These are phyloP conservation scores for Eugnorisma glareosa DNA, from an alignment of 2,888 invertebrate species.

Conservation along the genomic window DNA sequence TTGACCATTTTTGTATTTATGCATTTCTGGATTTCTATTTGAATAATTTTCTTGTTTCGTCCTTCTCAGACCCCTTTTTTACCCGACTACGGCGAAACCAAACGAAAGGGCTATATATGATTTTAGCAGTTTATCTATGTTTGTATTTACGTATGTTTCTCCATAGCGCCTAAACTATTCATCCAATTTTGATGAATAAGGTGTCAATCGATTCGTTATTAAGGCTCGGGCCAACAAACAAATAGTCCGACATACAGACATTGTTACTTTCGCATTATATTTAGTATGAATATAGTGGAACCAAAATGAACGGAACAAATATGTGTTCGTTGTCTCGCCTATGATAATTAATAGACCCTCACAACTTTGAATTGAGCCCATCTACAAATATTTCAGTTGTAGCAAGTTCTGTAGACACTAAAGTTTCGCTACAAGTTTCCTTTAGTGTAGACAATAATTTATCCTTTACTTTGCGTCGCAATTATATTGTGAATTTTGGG, in stretches of 20 bases:
- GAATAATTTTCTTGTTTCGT: too few relatives aligned
- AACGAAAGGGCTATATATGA: too few relatives aligned
- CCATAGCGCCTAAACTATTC: too few relatives aligned
- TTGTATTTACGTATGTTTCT: too few relatives aligned
- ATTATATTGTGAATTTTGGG: constrained; percentile 43
- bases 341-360: constrained; percentile 25
- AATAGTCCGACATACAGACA: background rate
- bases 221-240: too few relatives aligned
- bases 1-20: too few relatives aligned
- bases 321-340: constrained; percentile 20
- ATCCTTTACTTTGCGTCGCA: constrained; percentile 53
- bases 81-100: too few relatives aligned
- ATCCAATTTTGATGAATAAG: too few relatives aligned
- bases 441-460: constrained; percentile 55
- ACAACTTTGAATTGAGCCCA: constrained; percentile 52
- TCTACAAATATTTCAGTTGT: constrained; percentile 59
- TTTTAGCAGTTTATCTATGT: too few relatives aligned
- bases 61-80: too few relatives aligned
- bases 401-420: constrained; percentile 46
- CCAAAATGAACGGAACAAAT: constrained; percentile 16
- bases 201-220: too few relatives aligned
- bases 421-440: constrained; percentile 49
- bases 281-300: background rate
- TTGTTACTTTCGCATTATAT: background rate
- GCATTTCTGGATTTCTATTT: too few relatives aligned